Evolutionary conservation across 2,797 vertebrate genomes (phyloP).

Genomic region (Sebastolobus alascanus): DNA sequence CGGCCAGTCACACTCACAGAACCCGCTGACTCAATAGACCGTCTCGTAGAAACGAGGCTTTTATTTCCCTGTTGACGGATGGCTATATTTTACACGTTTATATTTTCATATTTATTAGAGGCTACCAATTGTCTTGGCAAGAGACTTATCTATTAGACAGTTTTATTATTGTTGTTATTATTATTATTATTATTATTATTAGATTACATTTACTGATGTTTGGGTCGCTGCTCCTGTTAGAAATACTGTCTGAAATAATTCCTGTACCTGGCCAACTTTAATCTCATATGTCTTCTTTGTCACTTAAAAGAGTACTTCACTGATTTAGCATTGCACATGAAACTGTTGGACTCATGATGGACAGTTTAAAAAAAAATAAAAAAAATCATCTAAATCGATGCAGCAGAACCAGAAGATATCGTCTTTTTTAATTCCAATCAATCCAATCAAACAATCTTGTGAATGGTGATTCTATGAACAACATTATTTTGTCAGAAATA

Average conservation of each 20-base stretch:
- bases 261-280: not conserved
- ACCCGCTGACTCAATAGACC: rapidly evolving
- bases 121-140: too few relatives aligned
- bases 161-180: too few relatives aligned
- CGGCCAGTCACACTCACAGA: too few relatives aligned
- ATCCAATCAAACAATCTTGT: not conserved
- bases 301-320: not conserved
- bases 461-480: not conserved
- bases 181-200: too few relatives aligned
- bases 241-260: not conserved
- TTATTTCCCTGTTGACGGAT: too few relatives aligned
- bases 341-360: not conserved
- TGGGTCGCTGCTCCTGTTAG: not conserved
- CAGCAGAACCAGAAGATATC: not conserved
- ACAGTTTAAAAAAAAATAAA: too few relatives aligned
- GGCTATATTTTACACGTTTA: too few relatives aligned
- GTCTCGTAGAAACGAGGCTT: too few relatives aligned
- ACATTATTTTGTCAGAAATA: not conserved
- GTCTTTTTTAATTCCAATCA: not conserved
- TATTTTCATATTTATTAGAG: too few relatives aligned
- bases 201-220: not conserved
- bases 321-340: not conserved
- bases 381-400: not conserved
- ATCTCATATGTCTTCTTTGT: not conserved
- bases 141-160: too few relatives aligned